Percentiles rank a stretch among this genome's conserved stretches.
Evolutionary conservation across 1,140 invertebrate genomes (phyloP).

Genomic region (Pseudomyrmex dendroicus): DNA sequence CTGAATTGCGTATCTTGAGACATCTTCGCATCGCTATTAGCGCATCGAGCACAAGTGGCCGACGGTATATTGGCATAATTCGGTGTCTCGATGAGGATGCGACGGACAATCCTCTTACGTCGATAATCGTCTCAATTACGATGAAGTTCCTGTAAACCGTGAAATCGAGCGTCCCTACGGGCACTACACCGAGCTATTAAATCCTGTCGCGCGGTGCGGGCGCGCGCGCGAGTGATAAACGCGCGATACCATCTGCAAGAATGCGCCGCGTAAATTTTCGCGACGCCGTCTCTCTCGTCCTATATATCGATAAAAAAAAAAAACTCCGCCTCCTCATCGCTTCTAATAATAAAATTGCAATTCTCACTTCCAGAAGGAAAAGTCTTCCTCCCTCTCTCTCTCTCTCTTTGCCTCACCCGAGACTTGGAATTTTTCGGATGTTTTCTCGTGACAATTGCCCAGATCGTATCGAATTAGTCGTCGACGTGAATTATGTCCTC

Average conservation of each 20-base stretch:
- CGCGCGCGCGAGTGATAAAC: conserved; percentile 56
- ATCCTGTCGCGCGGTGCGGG: not conserved
- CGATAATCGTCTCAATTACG: conserved; percentile 64
- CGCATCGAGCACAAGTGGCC: conserved; percentile 31
- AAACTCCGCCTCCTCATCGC: conserved; percentile 7
- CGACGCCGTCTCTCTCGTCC: conserved; percentile 39
- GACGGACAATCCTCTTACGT: conserved; percentile 61
- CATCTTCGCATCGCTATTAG: conserved; percentile 55
- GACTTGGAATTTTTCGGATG: conserved; percentile 18
- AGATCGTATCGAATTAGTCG: conserved; percentile 1
- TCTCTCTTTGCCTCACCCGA: not conserved
- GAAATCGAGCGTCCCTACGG: conserved; percentile 56
- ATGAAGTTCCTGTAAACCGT: conserved; percentile 59
- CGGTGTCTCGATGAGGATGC: conserved; percentile 60
- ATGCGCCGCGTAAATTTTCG: conserved; percentile 52
- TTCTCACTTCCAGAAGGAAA: not conserved
- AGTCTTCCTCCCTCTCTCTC: too few species aligned
- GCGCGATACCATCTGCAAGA: conserved; percentile 51
- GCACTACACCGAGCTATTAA: conserved; percentile 60
- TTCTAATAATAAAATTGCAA: conserved; percentile 60
- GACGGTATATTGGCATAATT: conserved; percentile 53
- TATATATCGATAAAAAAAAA: conserved; percentile 55
- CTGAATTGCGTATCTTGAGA: conserved; percentile 39
- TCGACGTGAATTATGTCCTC: conserved; percentile 15
- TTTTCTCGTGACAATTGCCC: conserved; percentile 23